phyloP scores from a whole-genome alignment of 2,888 invertebrate genomes.

The Ochropleura plecta region DNA sequence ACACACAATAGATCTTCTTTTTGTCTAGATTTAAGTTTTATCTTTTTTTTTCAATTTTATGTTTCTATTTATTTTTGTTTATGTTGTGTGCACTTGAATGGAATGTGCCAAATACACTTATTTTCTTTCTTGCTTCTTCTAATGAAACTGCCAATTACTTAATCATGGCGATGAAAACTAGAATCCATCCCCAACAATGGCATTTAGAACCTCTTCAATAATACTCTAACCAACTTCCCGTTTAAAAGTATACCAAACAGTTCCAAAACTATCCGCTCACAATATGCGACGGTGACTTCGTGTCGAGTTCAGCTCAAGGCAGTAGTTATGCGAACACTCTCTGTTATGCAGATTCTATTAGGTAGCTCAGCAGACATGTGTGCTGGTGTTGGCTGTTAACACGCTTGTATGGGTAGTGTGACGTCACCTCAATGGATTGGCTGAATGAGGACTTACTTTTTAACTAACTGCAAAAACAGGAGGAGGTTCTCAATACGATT shows the following conservation, averaged over 20 bases:
- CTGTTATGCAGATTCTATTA: slow-evolving; percentile 70
- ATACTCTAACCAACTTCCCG: not conserved
- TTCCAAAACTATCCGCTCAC: slow-evolving; percentile 3
- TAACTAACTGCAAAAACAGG: too few species aligned
- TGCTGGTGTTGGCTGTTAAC: slow-evolving; percentile 47
- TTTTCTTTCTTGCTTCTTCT: too few species aligned
- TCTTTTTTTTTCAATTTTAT: too few species aligned
- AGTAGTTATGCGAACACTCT: slow-evolving; percentile 46
- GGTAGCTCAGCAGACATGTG: slow-evolving; percentile 58
- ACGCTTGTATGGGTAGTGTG: slow-evolving; percentile 39
- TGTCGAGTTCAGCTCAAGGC: slow-evolving; percentile 50
- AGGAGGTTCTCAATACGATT: too few species aligned
- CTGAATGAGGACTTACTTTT: not conserved
- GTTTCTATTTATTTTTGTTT: too few species aligned
- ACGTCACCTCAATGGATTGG: slow-evolving; percentile 15
- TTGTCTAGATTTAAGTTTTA: too few species aligned
- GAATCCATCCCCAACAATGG: not conserved
- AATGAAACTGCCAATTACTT: too few species aligned
- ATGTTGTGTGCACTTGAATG: too few species aligned
- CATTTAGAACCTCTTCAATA: too few species aligned
- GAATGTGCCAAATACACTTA: too few species aligned
- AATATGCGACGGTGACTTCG: slow-evolving; percentile 21
- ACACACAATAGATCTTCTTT: too few species aligned
- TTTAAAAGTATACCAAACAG: slow-evolving; percentile 24
- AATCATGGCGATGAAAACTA: not conserved